Evolutionary conservation across 2,888 invertebrate genomes (phyloP).

Genomic region (Pecten maximus): DNA sequence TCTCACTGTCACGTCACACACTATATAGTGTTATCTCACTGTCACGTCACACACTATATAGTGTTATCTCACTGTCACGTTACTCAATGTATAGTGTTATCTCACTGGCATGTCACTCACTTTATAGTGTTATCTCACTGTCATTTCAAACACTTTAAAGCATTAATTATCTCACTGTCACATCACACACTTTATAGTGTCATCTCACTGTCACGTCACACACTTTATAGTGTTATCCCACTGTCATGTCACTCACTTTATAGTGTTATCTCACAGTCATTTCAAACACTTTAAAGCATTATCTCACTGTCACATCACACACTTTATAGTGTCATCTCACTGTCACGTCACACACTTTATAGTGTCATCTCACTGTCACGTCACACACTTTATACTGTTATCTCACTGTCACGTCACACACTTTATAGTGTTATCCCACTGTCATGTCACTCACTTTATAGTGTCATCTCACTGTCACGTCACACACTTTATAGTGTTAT

Average conservation of each 20-base stretch:
- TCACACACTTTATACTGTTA: not conserved
- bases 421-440: not conserved
- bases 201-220: not conserved
- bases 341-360: not conserved
- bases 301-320: not conserved
- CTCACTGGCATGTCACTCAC: not conserved
- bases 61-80: not conserved
- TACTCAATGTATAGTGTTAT: not conserved
- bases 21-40: too few species aligned
- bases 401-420: not conserved
- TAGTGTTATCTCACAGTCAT: not conserved
- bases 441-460: not conserved
- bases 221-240: not conserved
- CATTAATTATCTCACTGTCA: not conserved
- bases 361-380: not conserved
- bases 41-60: too few species aligned
- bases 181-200: too few species aligned
- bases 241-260: not conserved
- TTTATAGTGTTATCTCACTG: not conserved
- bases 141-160: not conserved
- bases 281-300: not conserved
- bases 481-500: too few species aligned
- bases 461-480: too few species aligned
- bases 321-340: too few species aligned
- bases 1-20: not conserved